phyloP scores from a whole-genome alignment of 2,113 vertebrate genomes.

The Crotalus helleri region DNA sequence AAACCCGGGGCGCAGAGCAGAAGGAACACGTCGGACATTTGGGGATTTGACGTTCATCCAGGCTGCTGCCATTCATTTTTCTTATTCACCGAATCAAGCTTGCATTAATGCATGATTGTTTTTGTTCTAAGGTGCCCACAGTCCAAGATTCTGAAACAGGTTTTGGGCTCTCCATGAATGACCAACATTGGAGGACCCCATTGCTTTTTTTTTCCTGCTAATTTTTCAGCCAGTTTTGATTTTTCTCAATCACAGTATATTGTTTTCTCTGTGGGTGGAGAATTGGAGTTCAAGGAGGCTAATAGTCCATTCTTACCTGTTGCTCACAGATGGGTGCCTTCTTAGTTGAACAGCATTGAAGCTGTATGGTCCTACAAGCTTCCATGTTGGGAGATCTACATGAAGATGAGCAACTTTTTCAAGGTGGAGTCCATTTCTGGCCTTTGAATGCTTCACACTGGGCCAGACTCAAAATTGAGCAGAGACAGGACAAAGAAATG shows the following conservation, averaged over 20 bases:
- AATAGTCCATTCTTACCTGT: not conserved
- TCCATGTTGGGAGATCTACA: not conserved
- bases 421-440: not conserved
- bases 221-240: not conserved
- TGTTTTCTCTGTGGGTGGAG: not conserved
- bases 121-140: not conserved
- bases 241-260: not conserved
- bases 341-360: not conserved
- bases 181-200: not conserved
- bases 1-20: not conserved
- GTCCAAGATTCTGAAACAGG: not conserved
- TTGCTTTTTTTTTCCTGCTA: not conserved
- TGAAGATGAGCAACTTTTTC: not conserved
- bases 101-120: not conserved
- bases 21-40: not conserved
- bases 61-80: not conserved
- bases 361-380: not conserved
- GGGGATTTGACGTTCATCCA: not conserved
- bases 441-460: not conserved
- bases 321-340: not conserved
- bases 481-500: not conserved
- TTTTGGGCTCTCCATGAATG: not conserved
- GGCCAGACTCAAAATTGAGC: not conserved
- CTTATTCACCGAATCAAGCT: not conserved
- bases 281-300: not conserved